phyloP scores from a whole-genome alignment of 2,113 vertebrate genomes.

The Alexandromys fortis region DNA sequence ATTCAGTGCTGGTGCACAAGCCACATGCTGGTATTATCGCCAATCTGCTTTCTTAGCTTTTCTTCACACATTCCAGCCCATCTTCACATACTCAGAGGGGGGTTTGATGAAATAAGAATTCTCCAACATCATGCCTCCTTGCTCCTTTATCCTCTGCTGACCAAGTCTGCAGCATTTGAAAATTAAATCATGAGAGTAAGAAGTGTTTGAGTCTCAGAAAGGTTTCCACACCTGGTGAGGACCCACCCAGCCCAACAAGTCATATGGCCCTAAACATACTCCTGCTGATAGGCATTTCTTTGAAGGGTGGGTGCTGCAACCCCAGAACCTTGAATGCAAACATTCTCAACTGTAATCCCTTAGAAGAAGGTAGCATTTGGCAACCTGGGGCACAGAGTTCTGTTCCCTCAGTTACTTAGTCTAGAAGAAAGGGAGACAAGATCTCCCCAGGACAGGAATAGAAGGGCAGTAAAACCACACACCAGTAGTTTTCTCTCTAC shows the following conservation, averaged over 20 bases:
- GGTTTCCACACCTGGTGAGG: neutral
- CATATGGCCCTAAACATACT: neutral
- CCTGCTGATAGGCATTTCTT: neutral
- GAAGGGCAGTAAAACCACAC: neutral
- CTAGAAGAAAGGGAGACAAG: neutral
- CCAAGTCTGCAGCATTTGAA: constrained; percentile 8
- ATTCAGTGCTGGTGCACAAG: constrained; percentile 3
- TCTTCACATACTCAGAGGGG: constrained; percentile 45
- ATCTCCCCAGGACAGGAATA: neutral
- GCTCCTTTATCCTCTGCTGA: constrained; percentile 59
- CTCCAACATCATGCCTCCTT: constrained; percentile 46
- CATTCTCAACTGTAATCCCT: neutral
- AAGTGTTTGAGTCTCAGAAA: neutral
- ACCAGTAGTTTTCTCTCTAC: neutral
- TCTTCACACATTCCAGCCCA: constrained; percentile 66
- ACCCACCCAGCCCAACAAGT: neutral
- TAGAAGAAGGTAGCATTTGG: neutral
- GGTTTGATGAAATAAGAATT: constrained; percentile 42
- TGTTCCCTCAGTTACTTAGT: neutral
- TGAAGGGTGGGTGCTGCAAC: neutral
- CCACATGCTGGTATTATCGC: constrained; percentile 20
- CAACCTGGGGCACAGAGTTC: neutral
- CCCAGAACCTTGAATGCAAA: neutral
- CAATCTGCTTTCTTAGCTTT: constrained; percentile 58
- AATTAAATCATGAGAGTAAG: neutral